Evolutionary conservation across 2,797 vertebrate genomes (phyloP).

Genomic region (Hemibagrus guttatus): DNA sequence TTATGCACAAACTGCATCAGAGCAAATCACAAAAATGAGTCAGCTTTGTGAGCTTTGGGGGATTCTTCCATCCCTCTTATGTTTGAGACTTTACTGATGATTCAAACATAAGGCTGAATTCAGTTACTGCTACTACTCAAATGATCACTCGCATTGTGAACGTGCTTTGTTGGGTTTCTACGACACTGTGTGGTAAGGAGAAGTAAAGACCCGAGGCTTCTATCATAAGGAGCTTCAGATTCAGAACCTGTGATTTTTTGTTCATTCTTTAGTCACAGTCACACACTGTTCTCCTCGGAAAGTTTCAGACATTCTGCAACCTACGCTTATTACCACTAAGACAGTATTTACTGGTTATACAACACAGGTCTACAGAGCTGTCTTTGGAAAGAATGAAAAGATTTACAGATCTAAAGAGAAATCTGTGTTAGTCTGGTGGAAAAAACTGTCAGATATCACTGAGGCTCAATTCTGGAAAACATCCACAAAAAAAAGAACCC

Average conservation of each 20-base stretch:
- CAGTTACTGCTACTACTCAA: slow-evolving; percentile 41
- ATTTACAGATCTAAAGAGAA: neutral
- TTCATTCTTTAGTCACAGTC: slow-evolving; percentile 14
- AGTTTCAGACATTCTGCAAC: neutral
- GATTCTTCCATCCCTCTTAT: slow-evolving; percentile 46
- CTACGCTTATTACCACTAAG: neutral
- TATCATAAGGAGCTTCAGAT: slow-evolving; percentile 9
- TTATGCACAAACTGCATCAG: slow-evolving; percentile 38
- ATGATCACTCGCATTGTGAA: slow-evolving; percentile 45
- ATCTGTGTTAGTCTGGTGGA: neutral
- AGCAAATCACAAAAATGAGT: slow-evolving; percentile 56
- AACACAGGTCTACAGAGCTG: neutral
- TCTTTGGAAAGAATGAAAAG: neutral
- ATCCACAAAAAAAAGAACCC: neutral
- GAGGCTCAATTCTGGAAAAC: neutral
- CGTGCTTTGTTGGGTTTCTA: slow-evolving; percentile 4
- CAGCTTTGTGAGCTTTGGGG: slow-evolving; percentile 46
- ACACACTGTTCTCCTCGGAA: neutral
- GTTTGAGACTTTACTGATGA: slow-evolving; percentile 49
- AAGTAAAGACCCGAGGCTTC: neutral
- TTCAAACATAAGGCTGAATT: slow-evolving; percentile 54
- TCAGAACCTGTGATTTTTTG: neutral
- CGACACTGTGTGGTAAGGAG: too few relatives aligned
- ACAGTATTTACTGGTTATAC: neutral
- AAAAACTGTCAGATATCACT: neutral